phyloP scores from a whole-genome alignment of 2,888 invertebrate genomes.

The Holacanthella duospinosa region DNA sequence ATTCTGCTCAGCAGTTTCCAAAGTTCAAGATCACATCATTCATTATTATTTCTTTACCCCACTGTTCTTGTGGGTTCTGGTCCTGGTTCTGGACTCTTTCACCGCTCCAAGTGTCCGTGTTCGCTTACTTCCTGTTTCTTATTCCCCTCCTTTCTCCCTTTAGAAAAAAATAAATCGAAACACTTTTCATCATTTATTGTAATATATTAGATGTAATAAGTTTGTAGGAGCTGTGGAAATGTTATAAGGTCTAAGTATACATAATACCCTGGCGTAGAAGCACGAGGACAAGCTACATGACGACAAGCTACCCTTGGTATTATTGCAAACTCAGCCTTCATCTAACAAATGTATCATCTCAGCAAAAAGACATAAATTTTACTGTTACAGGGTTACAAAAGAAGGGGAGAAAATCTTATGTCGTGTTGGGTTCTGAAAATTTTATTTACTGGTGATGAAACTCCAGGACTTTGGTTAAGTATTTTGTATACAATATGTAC shows the following conservation, averaged over 20 bases:
- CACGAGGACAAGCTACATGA: neutral
- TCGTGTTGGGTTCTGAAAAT: neutral
- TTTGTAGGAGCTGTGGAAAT: too few species aligned
- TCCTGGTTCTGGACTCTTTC: too few species aligned
- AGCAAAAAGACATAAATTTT: neutral
- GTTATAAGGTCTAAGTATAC: neutral
- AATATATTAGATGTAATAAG: neutral
- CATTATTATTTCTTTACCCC: too few species aligned
- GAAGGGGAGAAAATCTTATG: neutral
- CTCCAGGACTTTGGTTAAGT: neutral
- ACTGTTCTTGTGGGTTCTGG: too few species aligned
- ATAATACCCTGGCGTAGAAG: neutral
- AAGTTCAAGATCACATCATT: too few species aligned
- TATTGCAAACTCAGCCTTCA: neutral
- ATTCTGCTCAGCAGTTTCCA: too few species aligned
- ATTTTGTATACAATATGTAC: neutral
- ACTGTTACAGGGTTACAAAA: neutral
- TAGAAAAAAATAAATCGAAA: conserved; percentile 1
- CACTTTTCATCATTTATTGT: neutral
- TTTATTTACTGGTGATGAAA: conserved; percentile 5
- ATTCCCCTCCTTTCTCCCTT: too few species aligned
- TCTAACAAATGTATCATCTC: neutral
- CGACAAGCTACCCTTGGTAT: neutral
- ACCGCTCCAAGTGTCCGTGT: too few species aligned
- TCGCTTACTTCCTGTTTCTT: too few species aligned